Base-by-base conservation (phyloP, 2,888 invertebrate genomes). In the Fragum fragum region DNA sequence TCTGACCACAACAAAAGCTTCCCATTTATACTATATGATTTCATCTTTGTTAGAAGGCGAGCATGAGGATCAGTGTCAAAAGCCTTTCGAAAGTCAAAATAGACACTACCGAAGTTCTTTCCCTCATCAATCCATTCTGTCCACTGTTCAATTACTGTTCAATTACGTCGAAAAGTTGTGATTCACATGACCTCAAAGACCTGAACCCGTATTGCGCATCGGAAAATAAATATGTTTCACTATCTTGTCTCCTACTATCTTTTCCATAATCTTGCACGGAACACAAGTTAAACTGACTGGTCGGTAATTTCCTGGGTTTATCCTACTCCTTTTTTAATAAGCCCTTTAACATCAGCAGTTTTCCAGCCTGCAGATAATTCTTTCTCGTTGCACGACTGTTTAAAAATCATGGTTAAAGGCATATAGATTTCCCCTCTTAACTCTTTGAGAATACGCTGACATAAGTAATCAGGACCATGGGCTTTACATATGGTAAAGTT, bases 221-320 rank as follows among this genome's bases (percentile, higher is more conserved):
- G 18, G 57, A 71, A 52, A 79, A 53, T 21, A 79, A 57, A 28
- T 39, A 29, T 76, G 55, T 32, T 39, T 18, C 1, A 23, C 42
- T 73, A 79, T 59, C 18, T 79, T 47, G 3, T 70, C 32, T 28
- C 68, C 66, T 18, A 79, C 32, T n/a, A 80, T 59, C 26, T 59
- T 74, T 26, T 76, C 76, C 68, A 80, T 57, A 5, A 80, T 9
- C 57, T 80, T 73, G 39, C 76, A 76, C 6, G 47, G 70, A 21
- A 75, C 61, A 36, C 70, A 79, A 7, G 79, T 79, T 11, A 79
- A 55, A 63, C 79, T 79, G n/a, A 74, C 28, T 18, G 70, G 74
- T 21, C 61, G 39, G 26, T 79, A 70, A 36, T 74, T 74, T 26
- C 74, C 71, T 71, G 61, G 23, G n/a, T n/a, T n/a, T n/a, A n/a